These are phyloP conservation scores for Hyperopisus bebe DNA, from an alignment of 2,113 vertebrate genomes.

Conservation along the genomic window DNA sequence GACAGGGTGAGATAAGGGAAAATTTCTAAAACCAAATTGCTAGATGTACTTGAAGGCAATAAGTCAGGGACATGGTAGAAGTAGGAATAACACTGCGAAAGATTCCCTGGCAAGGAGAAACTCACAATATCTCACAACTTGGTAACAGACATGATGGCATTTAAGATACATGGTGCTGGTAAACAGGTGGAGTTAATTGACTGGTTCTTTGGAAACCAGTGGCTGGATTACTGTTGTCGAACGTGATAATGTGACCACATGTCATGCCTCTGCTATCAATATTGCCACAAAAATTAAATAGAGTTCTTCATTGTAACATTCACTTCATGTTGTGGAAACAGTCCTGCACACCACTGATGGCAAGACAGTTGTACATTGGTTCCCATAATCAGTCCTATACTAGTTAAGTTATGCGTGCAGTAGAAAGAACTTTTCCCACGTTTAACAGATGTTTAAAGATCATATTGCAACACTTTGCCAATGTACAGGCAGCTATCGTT, in stretches of 20 bases:
- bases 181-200: not conserved
- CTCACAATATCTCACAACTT: not conserved
- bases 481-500: constrained; percentile 14
- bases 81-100: not conserved
- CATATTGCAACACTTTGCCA: not conserved
- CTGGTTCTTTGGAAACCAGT: not conserved
- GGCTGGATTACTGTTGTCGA: not conserved
- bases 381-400: not conserved
- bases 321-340: not conserved
- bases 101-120: not conserved
- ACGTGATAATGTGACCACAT: not conserved
- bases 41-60: not conserved
- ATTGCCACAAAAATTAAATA: not conserved
- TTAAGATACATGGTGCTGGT: not conserved
- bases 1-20: not conserved
- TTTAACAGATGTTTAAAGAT: constrained; percentile 15
- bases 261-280: not conserved
- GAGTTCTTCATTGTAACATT: not conserved
- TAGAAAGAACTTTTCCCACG: not conserved
- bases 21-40: not conserved
- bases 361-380: not conserved
- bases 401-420: not conserved
- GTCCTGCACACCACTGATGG: not conserved
- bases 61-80: not conserved
- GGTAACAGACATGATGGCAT: not conserved